Conservation (phyloP, 2,888 invertebrate genomes). For the Andrena bicolor region DNA sequence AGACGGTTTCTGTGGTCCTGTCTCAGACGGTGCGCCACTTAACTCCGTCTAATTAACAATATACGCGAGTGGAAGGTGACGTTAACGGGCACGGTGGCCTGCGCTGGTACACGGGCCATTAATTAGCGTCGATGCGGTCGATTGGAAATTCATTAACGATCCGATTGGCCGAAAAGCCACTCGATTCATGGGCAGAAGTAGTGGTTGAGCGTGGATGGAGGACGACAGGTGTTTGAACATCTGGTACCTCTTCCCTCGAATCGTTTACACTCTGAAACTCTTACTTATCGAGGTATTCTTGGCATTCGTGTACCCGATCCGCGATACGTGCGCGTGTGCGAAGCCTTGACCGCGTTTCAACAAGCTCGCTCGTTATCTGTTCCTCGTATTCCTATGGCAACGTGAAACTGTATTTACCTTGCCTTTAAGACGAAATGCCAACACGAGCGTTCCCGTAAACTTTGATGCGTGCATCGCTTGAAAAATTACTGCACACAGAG, state of each 20-base stretch:
- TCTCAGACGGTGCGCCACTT: no score
- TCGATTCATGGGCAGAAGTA: slow-evolving; percentile 53
- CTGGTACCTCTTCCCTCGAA: slow-evolving; percentile 53
- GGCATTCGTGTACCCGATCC: slow-evolving; percentile 29
- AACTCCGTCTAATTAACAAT: no score
- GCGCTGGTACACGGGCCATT: background rate
- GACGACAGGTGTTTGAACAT: slow-evolving; percentile 67
- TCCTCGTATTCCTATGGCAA: slow-evolving; percentile 14
- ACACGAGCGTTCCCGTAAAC: background rate
- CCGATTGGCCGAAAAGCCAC: background rate
- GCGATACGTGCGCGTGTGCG: slow-evolving; percentile 14
- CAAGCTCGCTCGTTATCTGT: slow-evolving; percentile 12
- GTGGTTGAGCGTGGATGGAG: slow-evolving; percentile 30
- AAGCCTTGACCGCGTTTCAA: slow-evolving; percentile 46
- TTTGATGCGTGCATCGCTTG: background rate
- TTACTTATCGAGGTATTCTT: slow-evolving; percentile 36
- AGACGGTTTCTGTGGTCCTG: no score
- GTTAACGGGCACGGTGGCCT: background rate
- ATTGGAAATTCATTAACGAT: slow-evolving; percentile 5
- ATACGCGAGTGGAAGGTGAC: background rate
- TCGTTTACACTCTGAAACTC: slow-evolving; percentile 17
- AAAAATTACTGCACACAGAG: background rate
- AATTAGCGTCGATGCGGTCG: background rate
- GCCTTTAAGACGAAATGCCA: background rate
- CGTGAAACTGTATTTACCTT: background rate